Evolutionary conservation across 92 coral and sea anemone species (phyloP).

Genomic region (Actinernus sp.): DNA sequence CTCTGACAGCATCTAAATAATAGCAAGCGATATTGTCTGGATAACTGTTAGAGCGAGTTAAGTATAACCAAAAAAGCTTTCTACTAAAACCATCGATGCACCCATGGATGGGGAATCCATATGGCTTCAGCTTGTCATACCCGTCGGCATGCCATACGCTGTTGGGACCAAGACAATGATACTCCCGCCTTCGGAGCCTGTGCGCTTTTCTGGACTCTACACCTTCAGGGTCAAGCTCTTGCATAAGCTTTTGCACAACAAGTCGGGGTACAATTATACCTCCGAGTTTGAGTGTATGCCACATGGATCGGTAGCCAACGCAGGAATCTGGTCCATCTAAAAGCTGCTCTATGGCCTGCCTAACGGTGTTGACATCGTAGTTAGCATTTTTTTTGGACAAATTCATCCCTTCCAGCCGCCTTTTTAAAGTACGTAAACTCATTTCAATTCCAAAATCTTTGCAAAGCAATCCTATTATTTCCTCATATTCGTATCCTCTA

Average conservation of each 20-base stretch:
- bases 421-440: slow-evolving; percentile 7
- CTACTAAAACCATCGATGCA: slow-evolving; percentile 23
- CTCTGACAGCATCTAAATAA: slow-evolving; percentile 13
- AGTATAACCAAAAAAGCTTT: slow-evolving; percentile 13
- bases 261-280: slow-evolving; percentile 48
- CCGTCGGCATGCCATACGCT: slow-evolving; percentile 34
- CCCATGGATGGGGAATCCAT: slow-evolving; percentile 4
- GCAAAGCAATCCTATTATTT: no score
- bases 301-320: slow-evolving; percentile 52
- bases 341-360: slow-evolving; percentile 16
- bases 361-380: slow-evolving; percentile 17
- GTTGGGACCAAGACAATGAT: slow-evolving; percentile 38
- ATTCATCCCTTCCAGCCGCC: slow-evolving; percentile 23
- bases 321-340: slow-evolving; percentile 51
- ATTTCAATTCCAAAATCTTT: no score
- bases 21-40: slow-evolving; percentile 18
- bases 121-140: slow-evolving; percentile 1
- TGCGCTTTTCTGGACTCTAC: slow-evolving; percentile 49
- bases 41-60: slow-evolving; percentile 6
- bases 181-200: slow-evolving; percentile 41
- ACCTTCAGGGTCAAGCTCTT: slow-evolving; percentile 42
- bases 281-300: slow-evolving; percentile 50
- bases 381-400: slow-evolving; percentile 5
- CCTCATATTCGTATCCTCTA: no score
- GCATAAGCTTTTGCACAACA: slow-evolving; percentile 39